Conservation (phyloP, 2,113 vertebrate species). For the Symphodus melops region DNA sequence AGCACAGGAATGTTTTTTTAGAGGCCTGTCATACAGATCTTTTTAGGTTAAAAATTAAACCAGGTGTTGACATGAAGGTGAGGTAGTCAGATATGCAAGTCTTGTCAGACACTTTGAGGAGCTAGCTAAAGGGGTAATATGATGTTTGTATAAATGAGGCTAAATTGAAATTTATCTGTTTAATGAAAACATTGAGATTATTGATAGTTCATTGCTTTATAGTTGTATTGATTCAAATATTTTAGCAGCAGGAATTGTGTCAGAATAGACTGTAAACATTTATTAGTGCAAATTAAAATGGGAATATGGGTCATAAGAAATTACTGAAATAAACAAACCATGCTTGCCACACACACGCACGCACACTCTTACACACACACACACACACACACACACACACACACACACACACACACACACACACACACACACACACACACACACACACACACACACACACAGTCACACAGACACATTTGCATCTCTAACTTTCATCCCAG, state of each 20-base stretch:
- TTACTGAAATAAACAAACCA: neutral
- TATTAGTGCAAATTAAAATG: neutral
- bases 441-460: neutral
- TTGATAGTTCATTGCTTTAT: no score
- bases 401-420: no score
- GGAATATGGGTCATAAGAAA: neutral
- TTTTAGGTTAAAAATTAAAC: conserved; percentile 11
- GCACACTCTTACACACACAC: neutral
- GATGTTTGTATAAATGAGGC: no score
- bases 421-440: neutral
- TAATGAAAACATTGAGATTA: no score
- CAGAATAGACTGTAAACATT: neutral
- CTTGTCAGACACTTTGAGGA: no score
- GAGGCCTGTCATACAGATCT: neutral
- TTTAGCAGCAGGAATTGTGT: neutral
- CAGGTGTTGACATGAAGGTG: neutral
- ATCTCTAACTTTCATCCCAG: neutral
- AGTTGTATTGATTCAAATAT: neutral
- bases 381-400: neutral
- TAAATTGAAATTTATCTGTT: no score
- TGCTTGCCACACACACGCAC: neutral
- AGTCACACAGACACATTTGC: neutral
- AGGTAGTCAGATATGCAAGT: neutral
- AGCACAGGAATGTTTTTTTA: neutral
- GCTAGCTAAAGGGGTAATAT: no score